Evolutionary conservation across 2,113 vertebrate genomes (phyloP).

Genomic region (Melanerpes aurifrons): DNA sequence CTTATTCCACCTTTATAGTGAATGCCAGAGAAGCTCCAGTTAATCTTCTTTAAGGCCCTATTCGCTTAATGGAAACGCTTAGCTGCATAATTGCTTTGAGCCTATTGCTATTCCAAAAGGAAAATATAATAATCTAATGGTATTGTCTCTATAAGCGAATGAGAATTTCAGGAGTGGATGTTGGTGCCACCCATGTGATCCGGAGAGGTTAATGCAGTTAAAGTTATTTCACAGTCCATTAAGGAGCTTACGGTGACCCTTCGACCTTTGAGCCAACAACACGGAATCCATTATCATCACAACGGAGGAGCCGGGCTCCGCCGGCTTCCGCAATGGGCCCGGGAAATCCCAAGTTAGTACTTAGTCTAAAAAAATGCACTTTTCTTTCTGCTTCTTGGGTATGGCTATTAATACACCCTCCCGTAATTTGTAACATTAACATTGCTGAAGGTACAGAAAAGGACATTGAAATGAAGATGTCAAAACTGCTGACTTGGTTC

Average conservation of each 20-base stretch:
- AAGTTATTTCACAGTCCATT: conserved; percentile 99
- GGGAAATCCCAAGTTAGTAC: conserved; percentile 92
- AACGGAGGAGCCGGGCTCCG: conserved; percentile 86
- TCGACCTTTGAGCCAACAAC: conserved; percentile 95
- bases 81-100: conserved; percentile 85
- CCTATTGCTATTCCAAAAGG: conserved; percentile 82
- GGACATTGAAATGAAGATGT: conserved; percentile 87
- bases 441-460: conserved; percentile 89
- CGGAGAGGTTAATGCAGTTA: conserved; percentile 99
- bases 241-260: conserved; percentile 99
- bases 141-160: conserved; percentile 87
- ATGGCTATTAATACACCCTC: conserved; percentile 84
- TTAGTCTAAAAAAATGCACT: conserved; percentile 84
- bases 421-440: conserved; percentile 90
- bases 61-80: conserved; percentile 83
- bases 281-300: conserved; percentile 99
- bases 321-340: conserved; percentile 85
- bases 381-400: conserved; percentile 82
- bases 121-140: conserved; percentile 93
- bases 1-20: conserved; percentile 38
- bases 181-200: conserved; percentile 91
- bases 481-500: conserved; percentile 87
- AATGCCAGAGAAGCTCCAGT: conserved; percentile 69
- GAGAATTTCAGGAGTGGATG: conserved; percentile 88
- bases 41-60: conserved; percentile 85